Base-by-base conservation (phyloP, 2,888 invertebrate genomes). In the Oscheius sp. region DNA sequence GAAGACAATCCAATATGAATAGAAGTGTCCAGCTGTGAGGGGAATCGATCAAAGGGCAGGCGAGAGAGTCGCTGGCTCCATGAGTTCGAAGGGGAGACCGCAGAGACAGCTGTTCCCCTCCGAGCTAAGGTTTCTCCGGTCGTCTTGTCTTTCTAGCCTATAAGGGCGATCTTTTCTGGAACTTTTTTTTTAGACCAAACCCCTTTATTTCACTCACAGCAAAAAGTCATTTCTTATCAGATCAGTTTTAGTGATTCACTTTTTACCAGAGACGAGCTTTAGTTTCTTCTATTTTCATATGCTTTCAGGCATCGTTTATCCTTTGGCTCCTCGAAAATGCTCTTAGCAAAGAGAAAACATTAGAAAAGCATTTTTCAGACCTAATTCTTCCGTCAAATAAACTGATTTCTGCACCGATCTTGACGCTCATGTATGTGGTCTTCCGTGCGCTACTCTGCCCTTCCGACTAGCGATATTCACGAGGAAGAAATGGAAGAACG, bases 401-500 rank as follows among this genome's bases (percentile, higher is more conserved):
- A 21, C 21, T 21, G 21, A 7, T 42, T 7, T 42, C 4, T 42
- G 3, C 42, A 32, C 11, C 11, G 21, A 53, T 21, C 9, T 55
- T 2, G n/a, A 55, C 9, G 21, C 21, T 21, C 42, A 42, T 68
- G 53, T 32, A 68, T 68, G 68, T 53, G 53, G 32, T 70, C 74
- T n/a, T 51, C 70, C 1, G 74, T 74, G 13, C 76, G 76, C 58
- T 81, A 81, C 72, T 78, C 81, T 37, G 77, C 77, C 2, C 65
- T 81, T 59, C 77, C 78, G 10, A 75, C 76, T 32, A 75, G 71
- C 53, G 76, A 76, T 21, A 72, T 47, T 29, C n/a, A 65, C 2
- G 76, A 74, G 48, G 74, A 71, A 68, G 70, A 73, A 42, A 68
- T 50, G 58, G 10, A 72, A 21, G 72, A 74, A 62, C 33, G 74